These are phyloP conservation scores for Heteractis magnifica DNA, from an alignment of 92 coral and sea anemone species.

Conservation along the genomic window DNA sequence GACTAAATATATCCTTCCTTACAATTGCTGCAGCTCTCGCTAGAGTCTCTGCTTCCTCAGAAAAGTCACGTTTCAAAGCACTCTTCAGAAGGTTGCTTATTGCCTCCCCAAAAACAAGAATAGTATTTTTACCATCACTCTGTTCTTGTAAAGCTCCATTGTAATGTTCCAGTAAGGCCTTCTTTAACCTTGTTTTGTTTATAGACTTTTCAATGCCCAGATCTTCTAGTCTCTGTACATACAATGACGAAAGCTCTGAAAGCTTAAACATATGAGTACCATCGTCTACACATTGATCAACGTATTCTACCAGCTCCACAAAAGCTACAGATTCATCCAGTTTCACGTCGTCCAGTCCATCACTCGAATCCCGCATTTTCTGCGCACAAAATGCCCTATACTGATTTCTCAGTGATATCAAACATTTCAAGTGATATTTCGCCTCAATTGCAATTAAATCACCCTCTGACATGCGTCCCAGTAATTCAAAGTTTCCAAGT, in stretches of 20 bases:
- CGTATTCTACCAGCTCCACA: neutral
- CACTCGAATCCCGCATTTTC: neutral
- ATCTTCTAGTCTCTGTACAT: neutral
- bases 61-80: conserved; percentile 24
- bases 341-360: neutral
- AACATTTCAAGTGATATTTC: neutral
- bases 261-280: neutral
- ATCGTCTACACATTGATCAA: neutral
- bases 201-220: neutral
- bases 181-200: neutral
- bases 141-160: neutral
- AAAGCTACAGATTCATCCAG: neutral
- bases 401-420: neutral
- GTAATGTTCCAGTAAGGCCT: neutral
- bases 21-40: conserved; percentile 40
- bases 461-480: neutral
- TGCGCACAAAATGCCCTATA: neutral
- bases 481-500: neutral
- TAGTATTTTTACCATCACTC: neutral
- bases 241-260: neutral
- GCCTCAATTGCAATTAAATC: neutral
- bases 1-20: conserved; percentile 30
- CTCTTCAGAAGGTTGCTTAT: neutral
- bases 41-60: conserved; percentile 32
- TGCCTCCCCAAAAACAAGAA: neutral